Conservation (phyloP, 2,888 invertebrate genomes). For the Machimus rusticus region DNA sequence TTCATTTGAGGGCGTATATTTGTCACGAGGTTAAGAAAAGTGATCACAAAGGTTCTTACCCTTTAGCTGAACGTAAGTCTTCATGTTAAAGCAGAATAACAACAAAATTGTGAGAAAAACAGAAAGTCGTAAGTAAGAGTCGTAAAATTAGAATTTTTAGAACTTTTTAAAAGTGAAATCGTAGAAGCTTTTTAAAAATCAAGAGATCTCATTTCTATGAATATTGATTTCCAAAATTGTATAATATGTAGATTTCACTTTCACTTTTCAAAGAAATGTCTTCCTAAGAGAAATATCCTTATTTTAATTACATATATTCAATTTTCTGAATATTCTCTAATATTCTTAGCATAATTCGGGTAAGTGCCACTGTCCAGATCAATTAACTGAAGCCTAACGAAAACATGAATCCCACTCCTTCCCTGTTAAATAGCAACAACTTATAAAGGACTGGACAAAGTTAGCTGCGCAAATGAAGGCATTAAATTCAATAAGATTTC, state of each 20-base stretch:
- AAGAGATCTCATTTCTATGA: neutral
- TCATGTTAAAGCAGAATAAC: neutral
- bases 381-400: neutral
- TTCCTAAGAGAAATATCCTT: neutral
- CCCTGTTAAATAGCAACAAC: neutral
- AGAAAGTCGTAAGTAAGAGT: too few species aligned
- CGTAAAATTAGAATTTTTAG: too few species aligned
- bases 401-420: neutral
- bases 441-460: neutral
- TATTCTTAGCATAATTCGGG: neutral
- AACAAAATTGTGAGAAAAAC: too few species aligned
- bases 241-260: neutral
- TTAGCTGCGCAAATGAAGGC: neutral
- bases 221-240: neutral
- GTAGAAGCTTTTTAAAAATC: neutral
- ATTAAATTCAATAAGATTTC: neutral
- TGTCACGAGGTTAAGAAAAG: neutral
- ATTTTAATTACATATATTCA: neutral
- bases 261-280: neutral
- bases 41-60: neutral
- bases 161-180: too few species aligned
- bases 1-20: neutral
- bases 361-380: neutral
- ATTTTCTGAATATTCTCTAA: neutral
- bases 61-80: neutral